These are phyloP conservation scores for Myotis myotis DNA, from an alignment of 2,797 vertebrate genomes.

Conservation along the genomic window DNA sequence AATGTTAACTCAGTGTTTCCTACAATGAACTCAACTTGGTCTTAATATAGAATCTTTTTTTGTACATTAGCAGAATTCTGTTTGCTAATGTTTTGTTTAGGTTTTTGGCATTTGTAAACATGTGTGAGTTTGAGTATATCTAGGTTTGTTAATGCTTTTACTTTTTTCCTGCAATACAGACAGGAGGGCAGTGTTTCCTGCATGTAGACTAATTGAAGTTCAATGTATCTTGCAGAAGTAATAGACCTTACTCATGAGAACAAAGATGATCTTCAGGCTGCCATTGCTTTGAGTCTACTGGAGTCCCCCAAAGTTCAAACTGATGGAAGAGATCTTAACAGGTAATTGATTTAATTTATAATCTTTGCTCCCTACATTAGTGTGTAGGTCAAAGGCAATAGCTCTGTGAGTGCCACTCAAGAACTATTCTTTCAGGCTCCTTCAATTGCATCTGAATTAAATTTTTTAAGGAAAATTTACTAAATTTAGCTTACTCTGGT, in stretches of 20 bases:
- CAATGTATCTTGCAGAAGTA: conserved; percentile 78
- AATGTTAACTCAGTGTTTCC: neutral
- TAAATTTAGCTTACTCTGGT: neutral
- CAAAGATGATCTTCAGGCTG: conserved; percentile 86
- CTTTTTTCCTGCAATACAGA: neutral
- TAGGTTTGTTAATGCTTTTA: conserved; percentile 18
- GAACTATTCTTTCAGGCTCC: neutral
- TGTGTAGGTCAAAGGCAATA: conserved; percentile 2
- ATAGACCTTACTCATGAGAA: conserved; percentile 67
- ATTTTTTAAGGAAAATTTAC: neutral
- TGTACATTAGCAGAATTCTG: neutral
- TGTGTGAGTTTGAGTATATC: neutral
- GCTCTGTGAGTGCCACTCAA: neutral
- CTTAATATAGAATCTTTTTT: neutral
- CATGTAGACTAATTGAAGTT: conserved; percentile 26
- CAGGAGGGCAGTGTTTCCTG: neutral
- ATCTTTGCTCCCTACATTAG: neutral
- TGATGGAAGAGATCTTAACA: conserved; percentile 87
- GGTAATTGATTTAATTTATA: conserved; percentile 79
- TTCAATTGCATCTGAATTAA: neutral
- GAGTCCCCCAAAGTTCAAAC: conserved; percentile 86
- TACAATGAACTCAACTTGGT: neutral
- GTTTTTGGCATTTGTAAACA: neutral
- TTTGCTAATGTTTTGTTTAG: neutral
- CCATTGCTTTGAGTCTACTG: conserved; percentile 86